Percentiles rank a stretch among this genome's conserved stretches.
Conservation (phyloP, 2,888 invertebrate species). For the Drosophila mimetica region DNA sequence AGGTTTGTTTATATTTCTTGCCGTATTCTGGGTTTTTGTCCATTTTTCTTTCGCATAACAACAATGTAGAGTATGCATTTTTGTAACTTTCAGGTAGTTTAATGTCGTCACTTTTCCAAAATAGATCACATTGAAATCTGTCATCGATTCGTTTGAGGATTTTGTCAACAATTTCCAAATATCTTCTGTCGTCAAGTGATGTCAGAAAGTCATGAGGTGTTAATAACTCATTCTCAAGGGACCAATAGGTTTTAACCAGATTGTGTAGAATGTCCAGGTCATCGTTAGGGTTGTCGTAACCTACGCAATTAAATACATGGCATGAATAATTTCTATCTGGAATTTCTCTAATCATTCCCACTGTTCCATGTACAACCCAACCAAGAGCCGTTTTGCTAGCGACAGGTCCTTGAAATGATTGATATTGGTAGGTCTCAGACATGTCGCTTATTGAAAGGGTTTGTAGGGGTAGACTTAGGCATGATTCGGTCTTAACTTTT, state of each 20-base stretch:
- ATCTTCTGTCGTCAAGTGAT: background rate
- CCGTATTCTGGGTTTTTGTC: no score
- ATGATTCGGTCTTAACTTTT: no score
- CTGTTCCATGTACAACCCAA: no score
- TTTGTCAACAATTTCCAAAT: background rate
- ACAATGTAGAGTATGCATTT: background rate
- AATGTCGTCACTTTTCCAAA: constrained; percentile 1
- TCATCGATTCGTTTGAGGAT: background rate
- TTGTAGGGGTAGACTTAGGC: no score
- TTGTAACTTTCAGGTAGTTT: background rate
- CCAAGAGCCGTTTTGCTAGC: background rate
- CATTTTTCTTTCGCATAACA: background rate
- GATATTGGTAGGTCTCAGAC: background rate
- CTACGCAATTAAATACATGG: background rate
- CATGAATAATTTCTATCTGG: no score
- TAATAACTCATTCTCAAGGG: constrained; percentile 1
- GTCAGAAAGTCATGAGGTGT: background rate
- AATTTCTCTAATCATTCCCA: no score
- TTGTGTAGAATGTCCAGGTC: background rate
- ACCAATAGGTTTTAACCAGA: background rate
- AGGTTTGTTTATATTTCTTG: background rate
- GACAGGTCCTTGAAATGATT: background rate
- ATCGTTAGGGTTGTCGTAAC: background rate
- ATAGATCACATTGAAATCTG: background rate
- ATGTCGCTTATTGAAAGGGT: no score